Evolutionary conservation across 2,797 vertebrate genomes (phyloP), one percentile per base, ranked within the genome.

Genomic region (Propithecus deckenii): DNA sequence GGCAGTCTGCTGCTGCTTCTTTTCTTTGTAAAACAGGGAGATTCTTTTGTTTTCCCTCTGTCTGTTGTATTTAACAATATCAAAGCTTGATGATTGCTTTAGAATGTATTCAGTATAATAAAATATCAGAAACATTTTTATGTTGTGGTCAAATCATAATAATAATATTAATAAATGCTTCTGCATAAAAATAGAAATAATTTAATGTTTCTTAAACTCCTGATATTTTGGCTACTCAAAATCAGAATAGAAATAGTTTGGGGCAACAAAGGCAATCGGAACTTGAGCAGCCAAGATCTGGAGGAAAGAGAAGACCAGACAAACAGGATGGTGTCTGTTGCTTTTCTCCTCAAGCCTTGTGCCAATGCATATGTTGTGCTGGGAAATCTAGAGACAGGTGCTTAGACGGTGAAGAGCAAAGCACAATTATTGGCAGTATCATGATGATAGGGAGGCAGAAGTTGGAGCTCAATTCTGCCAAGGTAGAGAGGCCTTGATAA

Each of bases 1-100:
- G 41, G 43, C 85, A 65, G 41, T 38, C 80, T 74, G 43, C 35
- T 85, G 55, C 38, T 22, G 17, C 46, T 48, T 59, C n/a, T 92
- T 92, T 91, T 50, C 83, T 93, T 89, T 89, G 48, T 94, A 59
- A 94, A 91, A 89, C 55, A 91, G 67, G 83, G 23, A 32, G 88
- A 65, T 38, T 92, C 32, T 50, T 93, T 90, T 74, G n/a, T 67
- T 94, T 30, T 94, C 46, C n/a, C 18, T 71, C 12, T 50, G 28
- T 46, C 83, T 8, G 12, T 59, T 50, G 10, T 78, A 41, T 63
- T 89, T 89, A 55, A 79, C n/a, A 67, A 17, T 61, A 87, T 74
- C 28, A 84, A 81, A 74, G 55, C 41, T 89, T 78, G 57, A 78
- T 43, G 61, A 86, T 30, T 61, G 81, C 76, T 95, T 46, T 57